Evolutionary conservation across 1,140 invertebrate species (phyloP).

Genomic region (Drosophila chauvacae): DNA sequence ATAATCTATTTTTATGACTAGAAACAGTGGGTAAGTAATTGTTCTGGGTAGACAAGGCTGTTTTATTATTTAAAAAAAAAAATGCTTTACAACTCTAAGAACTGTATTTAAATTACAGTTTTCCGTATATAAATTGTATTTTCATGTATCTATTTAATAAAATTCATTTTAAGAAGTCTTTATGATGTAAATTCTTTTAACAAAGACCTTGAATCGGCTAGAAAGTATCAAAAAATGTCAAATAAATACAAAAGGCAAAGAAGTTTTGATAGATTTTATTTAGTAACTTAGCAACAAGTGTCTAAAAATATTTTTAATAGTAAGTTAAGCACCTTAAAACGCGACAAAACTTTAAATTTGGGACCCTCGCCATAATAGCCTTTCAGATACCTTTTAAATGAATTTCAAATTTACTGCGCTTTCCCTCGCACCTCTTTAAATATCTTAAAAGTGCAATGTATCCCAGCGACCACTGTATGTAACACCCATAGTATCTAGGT

Average conservation of each 20-base stretch:
- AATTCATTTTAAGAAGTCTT: not conserved
- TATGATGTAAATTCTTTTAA: not conserved
- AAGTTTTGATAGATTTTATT: not conserved
- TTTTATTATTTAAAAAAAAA: too few relatives aligned
- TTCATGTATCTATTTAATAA: not conserved
- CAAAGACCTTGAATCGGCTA: not conserved
- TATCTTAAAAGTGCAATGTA: not conserved
- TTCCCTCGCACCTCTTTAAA: not conserved
- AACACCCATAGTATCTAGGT: conserved; percentile 1
- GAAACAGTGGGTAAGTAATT: too few relatives aligned
- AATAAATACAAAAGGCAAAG: not conserved
- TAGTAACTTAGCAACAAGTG: not conserved
- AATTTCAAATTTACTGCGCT: not conserved
- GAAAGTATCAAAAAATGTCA: not conserved
- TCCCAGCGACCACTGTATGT: conserved; percentile 4
- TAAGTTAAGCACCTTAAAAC: not conserved
- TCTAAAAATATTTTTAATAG: too few relatives aligned
- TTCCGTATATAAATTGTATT: not conserved
- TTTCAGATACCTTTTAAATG: too few relatives aligned
- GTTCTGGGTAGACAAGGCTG: too few relatives aligned
- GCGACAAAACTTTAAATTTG: too few relatives aligned
- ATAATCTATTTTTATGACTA: too few relatives aligned
- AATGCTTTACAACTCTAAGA: too few relatives aligned
- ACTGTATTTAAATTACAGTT: too few relatives aligned
- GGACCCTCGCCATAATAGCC: too few relatives aligned